These are phyloP conservation scores for Desmodus rotundus DNA, from an alignment of 2,113 vertebrate species.

Conservation along the genomic window DNA sequence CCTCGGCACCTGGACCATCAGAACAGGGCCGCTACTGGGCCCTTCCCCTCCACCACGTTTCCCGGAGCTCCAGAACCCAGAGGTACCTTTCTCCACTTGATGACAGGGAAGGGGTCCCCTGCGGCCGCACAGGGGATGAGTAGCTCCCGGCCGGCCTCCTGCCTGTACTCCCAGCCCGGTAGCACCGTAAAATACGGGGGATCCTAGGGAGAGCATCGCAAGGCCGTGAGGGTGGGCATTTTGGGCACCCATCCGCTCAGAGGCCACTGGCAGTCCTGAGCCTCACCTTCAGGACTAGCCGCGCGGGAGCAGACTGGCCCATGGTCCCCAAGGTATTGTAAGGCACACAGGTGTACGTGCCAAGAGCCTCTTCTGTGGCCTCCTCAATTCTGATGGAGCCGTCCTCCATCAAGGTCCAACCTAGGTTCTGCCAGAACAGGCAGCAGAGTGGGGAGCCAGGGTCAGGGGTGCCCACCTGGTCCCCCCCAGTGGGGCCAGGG, in stretches of 20 bases:
- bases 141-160: constrained; percentile 98
- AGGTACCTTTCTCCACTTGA: constrained; percentile 98
- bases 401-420: constrained; percentile 95
- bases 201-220: constrained; percentile 81
- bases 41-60: rapidly evolving
- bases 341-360: constrained; percentile 99
- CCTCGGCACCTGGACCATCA: rapidly evolving
- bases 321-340: constrained; percentile 99
- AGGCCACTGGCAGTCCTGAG: rapidly evolving
- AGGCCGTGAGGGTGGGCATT: rapidly evolving
- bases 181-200: constrained; percentile 99
- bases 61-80: background rate
- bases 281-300: constrained; percentile 98
- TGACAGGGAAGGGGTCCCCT: constrained; percentile 97
- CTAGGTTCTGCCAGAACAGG: constrained; percentile 84
- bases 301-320: constrained; percentile 97
- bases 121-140: constrained; percentile 98
- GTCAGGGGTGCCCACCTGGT: background rate
- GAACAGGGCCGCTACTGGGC: background rate
- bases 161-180: constrained; percentile 99
- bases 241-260: rapidly evolving
- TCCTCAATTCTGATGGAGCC: constrained; percentile 97
- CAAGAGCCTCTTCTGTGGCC: constrained; percentile 98
- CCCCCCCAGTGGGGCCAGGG: background rate
- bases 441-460: background rate